A percentile compares a stretch with the other conserved stretches of the same genome.
Evolutionary conservation across 2,888 invertebrate species (phyloP).

Genomic region (Drosophila helvetica): DNA sequence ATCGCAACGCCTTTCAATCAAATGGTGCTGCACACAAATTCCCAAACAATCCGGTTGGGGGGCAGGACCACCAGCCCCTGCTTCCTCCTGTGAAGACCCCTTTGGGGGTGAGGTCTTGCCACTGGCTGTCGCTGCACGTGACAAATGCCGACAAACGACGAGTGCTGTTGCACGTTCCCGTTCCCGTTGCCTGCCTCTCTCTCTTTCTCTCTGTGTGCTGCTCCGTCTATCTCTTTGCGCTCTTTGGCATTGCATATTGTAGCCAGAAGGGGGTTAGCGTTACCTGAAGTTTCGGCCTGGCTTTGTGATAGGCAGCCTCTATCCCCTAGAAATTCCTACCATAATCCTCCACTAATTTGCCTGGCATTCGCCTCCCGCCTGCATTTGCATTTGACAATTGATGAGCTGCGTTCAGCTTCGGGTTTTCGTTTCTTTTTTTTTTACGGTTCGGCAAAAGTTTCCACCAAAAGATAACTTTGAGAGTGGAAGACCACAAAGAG

Average conservation of each 20-base stretch:
- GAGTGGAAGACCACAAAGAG: not conserved
- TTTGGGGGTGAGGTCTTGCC: slow-evolving; percentile 7
- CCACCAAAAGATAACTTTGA: not conserved
- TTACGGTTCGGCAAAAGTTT: not conserved
- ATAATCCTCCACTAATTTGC: slow-evolving; percentile 53
- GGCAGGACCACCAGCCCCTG: too few species aligned
- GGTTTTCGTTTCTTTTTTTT: not conserved
- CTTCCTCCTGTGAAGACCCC: too few species aligned
- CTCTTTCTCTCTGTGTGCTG: too few species aligned
- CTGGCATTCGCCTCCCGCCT: slow-evolving; percentile 32
- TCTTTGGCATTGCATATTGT: slow-evolving; percentile 26
- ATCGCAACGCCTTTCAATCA: slow-evolving; percentile 72
- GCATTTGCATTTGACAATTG: slow-evolving; percentile 46
- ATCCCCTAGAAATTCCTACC: not conserved
- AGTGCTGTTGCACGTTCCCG: slow-evolving; percentile 39
- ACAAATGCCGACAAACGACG: slow-evolving; percentile 69
- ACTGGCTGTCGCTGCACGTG: slow-evolving; percentile 60
- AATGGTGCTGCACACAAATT: slow-evolving; percentile 56
- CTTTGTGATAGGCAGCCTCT: slow-evolving; percentile 20
- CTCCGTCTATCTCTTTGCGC: slow-evolving; percentile 1
- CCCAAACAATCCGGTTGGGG: slow-evolving; percentile 56
- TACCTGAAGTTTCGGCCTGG: slow-evolving; percentile 29
- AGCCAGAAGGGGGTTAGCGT: slow-evolving; percentile 23
- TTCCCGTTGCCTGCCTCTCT: slow-evolving; percentile 3
- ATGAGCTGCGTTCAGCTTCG: slow-evolving; percentile 23